Evolutionary conservation across 2,888 invertebrate species (phyloP).

Genomic region (Atherix ibis): DNA sequence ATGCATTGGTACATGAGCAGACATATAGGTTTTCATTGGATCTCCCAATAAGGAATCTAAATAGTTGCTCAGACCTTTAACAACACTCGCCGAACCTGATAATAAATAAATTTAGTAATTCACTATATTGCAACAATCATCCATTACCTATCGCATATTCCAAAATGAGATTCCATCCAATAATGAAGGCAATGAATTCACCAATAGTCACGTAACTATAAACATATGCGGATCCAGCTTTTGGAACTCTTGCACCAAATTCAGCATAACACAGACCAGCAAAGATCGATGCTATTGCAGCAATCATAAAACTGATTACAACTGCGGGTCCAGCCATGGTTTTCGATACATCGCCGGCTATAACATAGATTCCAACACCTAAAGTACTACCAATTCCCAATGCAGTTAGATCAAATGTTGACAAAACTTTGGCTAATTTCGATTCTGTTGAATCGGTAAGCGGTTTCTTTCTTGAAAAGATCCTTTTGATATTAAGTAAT

Average conservation of each 20-base stretch:
- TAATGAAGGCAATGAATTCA: slow-evolving; percentile 78
- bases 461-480: slow-evolving; percentile 20
- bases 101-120: too few relatives aligned
- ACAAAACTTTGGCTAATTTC: slow-evolving; percentile 53
- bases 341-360: slow-evolving; percentile 72
- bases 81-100: slow-evolving; percentile 64
- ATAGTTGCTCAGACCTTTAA: slow-evolving; percentile 66
- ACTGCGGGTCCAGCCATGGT: slow-evolving; percentile 74
- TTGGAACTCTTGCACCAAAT: slow-evolving; percentile 77
- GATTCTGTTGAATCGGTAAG: slow-evolving; percentile 29
- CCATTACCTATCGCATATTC: slow-evolving; percentile 74
- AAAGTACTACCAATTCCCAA: slow-evolving; percentile 69
- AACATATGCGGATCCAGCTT: slow-evolving; percentile 82
- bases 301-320: slow-evolving; percentile 71
- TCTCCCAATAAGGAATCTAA: slow-evolving; percentile 52
- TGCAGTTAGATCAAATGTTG: slow-evolving; percentile 68
- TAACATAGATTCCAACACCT: slow-evolving; percentile 81
- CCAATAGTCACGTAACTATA: slow-evolving; percentile 90
- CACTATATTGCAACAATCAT: too few relatives aligned
- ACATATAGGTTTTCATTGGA: slow-evolving; percentile 46
- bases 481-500: too few relatives aligned
- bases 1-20: slow-evolving; percentile 47
- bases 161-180: slow-evolving; percentile 86
- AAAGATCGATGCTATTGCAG: slow-evolving; percentile 77
- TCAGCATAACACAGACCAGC: slow-evolving; percentile 85